Evolutionary conservation across 2,797 vertebrate species (phyloP).

Genomic region (Silurus lanzhouensis): DNA sequence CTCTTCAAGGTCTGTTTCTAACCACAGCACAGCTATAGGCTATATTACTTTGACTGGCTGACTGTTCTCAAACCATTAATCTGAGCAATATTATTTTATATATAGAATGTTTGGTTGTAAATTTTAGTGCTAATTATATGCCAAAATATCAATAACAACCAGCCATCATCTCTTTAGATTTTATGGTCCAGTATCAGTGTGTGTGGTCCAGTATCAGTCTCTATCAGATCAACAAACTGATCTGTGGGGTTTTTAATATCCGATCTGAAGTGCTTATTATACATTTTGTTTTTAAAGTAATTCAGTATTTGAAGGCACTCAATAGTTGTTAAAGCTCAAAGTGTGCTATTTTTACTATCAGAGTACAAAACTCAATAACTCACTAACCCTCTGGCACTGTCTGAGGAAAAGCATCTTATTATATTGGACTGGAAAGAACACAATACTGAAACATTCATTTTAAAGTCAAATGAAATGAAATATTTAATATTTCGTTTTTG

Average conservation of each 20-base stretch:
- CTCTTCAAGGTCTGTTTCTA: neutral
- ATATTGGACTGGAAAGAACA: conserved; percentile 27
- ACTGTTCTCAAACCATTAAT: neutral
- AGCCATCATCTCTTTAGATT: neutral
- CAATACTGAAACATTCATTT: conserved; percentile 48
- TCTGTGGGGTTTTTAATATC: neutral
- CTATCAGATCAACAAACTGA: neutral
- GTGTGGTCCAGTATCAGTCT: neutral
- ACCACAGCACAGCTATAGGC: neutral
- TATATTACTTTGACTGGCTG: neutral
- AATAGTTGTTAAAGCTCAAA: conserved; percentile 18
- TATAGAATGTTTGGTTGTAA: neutral
- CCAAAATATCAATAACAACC: neutral
- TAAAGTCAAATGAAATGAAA: conserved; percentile 53
- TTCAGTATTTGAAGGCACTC: conserved; percentile 1
- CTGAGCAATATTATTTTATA: neutral
- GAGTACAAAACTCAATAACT: conserved; percentile 30
- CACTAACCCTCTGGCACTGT: conserved; percentile 29
- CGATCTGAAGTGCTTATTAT: neutral
- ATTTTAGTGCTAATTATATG: neutral
- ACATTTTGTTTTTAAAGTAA: neutral
- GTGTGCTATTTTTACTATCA: conserved; percentile 15
- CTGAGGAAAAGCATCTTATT: conserved; percentile 34
- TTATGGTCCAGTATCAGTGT: neutral
- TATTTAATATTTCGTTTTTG: conserved; percentile 50